Evolutionary conservation across 1,140 invertebrate species (phyloP).

Genomic region (Drosophila teissieri): DNA sequence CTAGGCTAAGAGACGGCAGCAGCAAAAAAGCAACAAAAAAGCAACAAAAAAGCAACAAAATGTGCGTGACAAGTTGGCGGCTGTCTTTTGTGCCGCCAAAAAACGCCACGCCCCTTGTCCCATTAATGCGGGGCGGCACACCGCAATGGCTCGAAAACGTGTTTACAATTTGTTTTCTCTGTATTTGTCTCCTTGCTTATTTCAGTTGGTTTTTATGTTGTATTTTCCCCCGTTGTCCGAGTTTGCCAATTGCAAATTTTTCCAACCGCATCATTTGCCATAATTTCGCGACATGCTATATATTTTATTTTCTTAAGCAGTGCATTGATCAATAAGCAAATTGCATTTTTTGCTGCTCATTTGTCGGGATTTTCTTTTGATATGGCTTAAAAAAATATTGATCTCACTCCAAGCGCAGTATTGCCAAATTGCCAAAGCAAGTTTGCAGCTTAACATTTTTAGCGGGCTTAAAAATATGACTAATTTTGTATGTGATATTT

Average conservation of each 20-base stretch:
- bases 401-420: conserved; percentile 1
- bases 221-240: conserved; percentile 14
- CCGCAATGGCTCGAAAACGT: conserved; percentile 53
- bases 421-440: conserved; percentile 1
- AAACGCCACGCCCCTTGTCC: conserved; percentile 44
- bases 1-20: conserved; percentile 62
- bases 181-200: conserved; percentile 33
- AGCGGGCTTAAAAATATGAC: background rate
- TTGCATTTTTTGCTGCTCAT: conserved; percentile 12
- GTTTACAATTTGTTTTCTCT: conserved; percentile 67
- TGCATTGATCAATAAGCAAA: conserved; percentile 34
- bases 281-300: conserved; percentile 30
- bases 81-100: conserved; percentile 63
- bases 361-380: conserved; percentile 7
- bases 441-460: conserved; percentile 2
- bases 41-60: conserved; percentile 31
- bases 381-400: conserved; percentile 2
- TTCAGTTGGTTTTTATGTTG: conserved; percentile 37
- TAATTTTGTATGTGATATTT: too few relatives aligned
- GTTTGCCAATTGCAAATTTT: conserved; percentile 39
- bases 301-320: conserved; percentile 19
- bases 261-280: conserved; percentile 46
- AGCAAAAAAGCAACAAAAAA: conserved; percentile 28
- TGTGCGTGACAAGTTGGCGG: conserved; percentile 76
- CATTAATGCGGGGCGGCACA: conserved; percentile 47